Base-by-base conservation (phyloP, 2,113 vertebrate species). In the Otolemur garnettii region DNA sequence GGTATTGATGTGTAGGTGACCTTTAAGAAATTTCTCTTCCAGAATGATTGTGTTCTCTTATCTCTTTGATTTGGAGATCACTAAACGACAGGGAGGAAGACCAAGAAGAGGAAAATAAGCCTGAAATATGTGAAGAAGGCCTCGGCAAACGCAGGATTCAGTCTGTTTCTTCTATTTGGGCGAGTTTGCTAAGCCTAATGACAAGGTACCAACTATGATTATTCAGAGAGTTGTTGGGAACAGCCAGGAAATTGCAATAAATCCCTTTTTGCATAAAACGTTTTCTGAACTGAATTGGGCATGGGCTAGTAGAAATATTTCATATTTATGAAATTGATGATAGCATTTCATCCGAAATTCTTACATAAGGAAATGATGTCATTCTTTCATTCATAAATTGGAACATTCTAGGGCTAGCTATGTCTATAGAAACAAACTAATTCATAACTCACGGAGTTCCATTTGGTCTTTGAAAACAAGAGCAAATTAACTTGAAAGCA, bases 401-500 rank as follows among this genome's bases (percentile, higher is more conserved):
- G 5, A 83, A 85, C 71, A 64, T 78, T 93, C 10, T 66, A 78
- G 78, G 15, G 45, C 17, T 18, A 72, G 7, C 6, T 50, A 1
- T 79, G 15, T 18, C 38, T 79, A 62, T 26, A 84, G 17, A 93
- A 93, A 64, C 5, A 77, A 94, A 80, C 60, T n/a, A 21, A 50
- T 59, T 69, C 45, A 60, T 33, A 94, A 95, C 59, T 82, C 24
- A 71, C 62, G 79, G 82, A 4, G 19, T 24, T 87, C 93, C 28
- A 72, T 24, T n/a, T 4, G 12, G 5, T 78, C 57, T 92, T 64
- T 92, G 57, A 21, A 33, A 66, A 88, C 89, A 64, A 59, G 28
- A 97, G 12, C 24, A 96, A 91, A 87, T 80, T 55, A 84, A 75
- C 35, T 74, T 90, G 62, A 93, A 81, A 94, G 50, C 22, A 95